Conservation (phyloP, 2,888 invertebrate species). For the Drosophila mimetica region DNA sequence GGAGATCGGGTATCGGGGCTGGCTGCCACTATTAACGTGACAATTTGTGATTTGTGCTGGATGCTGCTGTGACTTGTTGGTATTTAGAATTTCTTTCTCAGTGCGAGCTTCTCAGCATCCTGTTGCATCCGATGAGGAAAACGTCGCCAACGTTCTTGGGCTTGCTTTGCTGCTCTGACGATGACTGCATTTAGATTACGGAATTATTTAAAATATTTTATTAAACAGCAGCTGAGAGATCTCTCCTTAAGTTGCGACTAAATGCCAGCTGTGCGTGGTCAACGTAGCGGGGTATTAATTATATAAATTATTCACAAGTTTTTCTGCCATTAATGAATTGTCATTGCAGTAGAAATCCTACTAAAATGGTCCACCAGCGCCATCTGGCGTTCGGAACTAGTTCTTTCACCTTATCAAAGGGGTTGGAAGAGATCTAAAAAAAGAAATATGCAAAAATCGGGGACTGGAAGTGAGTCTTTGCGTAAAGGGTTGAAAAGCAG, state of each 20-base stretch:
- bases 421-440: slow-evolving; percentile 77
- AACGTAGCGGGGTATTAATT: slow-evolving; percentile 73
- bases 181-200: slow-evolving; percentile 83
- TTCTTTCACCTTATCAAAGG: slow-evolving; percentile 23
- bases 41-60: slow-evolving; percentile 80
- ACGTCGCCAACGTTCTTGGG: slow-evolving; percentile 43
- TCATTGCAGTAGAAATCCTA: slow-evolving; percentile 43
- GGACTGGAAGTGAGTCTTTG: slow-evolving; percentile 33
- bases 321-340: slow-evolving; percentile 59
- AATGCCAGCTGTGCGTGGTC: slow-evolving; percentile 56
- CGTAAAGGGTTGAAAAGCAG: slow-evolving; percentile 63
- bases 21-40: slow-evolving; percentile 74
- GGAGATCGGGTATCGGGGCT: slow-evolving; percentile 2
- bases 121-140: slow-evolving; percentile 32
- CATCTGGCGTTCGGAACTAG: slow-evolving; percentile 49
- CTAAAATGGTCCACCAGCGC: slow-evolving; percentile 52
- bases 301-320: slow-evolving; percentile 74
- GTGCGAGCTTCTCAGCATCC: slow-evolving; percentile 48
- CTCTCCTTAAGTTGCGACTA: slow-evolving; percentile 28
- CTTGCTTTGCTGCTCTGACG: slow-evolving; percentile 50
- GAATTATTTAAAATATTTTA: slow-evolving; percentile 84
- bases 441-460: slow-evolving; percentile 57
- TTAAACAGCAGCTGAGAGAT: slow-evolving; percentile 68
- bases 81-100: slow-evolving; percentile 76
- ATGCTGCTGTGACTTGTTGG: slow-evolving; percentile 59